A percentile compares a stretch with the other conserved stretches of the same genome.
Evolutionary conservation across 2,888 invertebrate genomes (phyloP).

Genomic region (Tetranychus truncatus): DNA sequence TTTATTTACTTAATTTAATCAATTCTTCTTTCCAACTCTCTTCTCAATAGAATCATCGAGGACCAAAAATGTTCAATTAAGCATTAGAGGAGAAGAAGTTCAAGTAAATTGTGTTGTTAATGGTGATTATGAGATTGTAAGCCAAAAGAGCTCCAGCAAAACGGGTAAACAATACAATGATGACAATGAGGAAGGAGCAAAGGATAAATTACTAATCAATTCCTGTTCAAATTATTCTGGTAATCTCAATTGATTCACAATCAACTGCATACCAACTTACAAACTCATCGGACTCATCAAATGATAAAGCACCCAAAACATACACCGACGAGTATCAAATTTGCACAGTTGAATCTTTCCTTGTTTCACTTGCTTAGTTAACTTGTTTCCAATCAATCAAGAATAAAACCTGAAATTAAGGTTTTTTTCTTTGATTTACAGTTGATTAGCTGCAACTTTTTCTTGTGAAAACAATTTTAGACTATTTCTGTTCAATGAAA

Average conservation of each 20-base stretch:
- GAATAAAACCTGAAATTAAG: neutral
- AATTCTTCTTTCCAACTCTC: too few species aligned
- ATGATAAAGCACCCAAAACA: neutral
- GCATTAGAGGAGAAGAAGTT: constrained; percentile 35
- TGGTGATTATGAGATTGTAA: constrained; percentile 3
- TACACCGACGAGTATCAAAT: neutral
- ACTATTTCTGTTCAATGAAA: neutral
- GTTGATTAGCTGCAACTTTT: neutral
- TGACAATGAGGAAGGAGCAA: neutral
- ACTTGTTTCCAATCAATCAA: neutral
- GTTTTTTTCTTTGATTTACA: neutral
- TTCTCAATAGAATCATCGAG: neutral
- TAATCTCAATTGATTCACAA: neutral
- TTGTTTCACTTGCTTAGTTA: neutral
- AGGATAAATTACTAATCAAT: neutral
- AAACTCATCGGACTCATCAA: too few species aligned
- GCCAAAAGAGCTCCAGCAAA: neutral
- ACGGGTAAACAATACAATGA: neutral
- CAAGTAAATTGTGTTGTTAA: constrained; percentile 22
- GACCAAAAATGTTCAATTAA: constrained; percentile 39
- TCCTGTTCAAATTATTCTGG: neutral
- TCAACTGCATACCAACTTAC: neutral
- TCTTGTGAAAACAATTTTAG: neutral
- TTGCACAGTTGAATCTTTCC: neutral
- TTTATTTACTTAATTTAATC: neutral